These are phyloP conservation scores for Megalonaias nervosa DNA, from an alignment of 1,140 invertebrate species.

Conservation along the genomic window DNA sequence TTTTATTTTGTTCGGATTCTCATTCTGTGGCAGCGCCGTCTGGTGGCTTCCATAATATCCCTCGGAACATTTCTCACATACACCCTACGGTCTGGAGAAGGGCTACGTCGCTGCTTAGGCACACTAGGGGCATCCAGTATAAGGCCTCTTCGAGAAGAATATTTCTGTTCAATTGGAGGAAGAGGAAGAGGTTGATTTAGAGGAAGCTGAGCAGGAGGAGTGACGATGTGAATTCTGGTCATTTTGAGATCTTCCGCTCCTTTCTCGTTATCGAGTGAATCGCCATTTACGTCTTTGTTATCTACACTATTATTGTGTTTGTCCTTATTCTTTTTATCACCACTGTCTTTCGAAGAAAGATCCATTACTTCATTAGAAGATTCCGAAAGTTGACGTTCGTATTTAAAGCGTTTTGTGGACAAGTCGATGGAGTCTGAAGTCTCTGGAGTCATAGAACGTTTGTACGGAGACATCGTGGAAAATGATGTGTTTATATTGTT, in stretches of 20 bases:
- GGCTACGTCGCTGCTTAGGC: constrained; percentile 52
- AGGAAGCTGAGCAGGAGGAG: constrained; percentile 45
- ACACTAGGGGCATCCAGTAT: constrained; percentile 65
- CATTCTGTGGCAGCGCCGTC: constrained; percentile 51
- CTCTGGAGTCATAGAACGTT: constrained; percentile 41
- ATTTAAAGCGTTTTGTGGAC: constrained; percentile 21
- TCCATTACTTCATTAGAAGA: too few relatives aligned
- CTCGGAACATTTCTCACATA: constrained; percentile 61
- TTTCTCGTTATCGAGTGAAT: constrained; percentile 18
- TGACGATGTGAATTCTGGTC: constrained; percentile 64
- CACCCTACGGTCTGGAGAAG: constrained; percentile 58
- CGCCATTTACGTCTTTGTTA: not conserved
- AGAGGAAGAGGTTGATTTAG: constrained; percentile 54
- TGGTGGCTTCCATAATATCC: constrained; percentile 59
- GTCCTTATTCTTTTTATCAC: constrained; percentile 1
- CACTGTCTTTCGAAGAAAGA: constrained; percentile 1
- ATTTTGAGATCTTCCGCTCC: constrained; percentile 35
- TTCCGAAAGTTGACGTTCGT: too few relatives aligned
- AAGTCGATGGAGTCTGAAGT: constrained; percentile 48
- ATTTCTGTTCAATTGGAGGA: constrained; percentile 58
- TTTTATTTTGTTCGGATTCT: constrained; percentile 58
- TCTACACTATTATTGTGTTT: constrained; percentile 9
- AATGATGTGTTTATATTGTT: too few relatives aligned
- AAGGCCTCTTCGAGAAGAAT: constrained; percentile 59
- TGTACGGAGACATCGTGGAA: constrained; percentile 13